phyloP scores from a whole-genome alignment of 37 sponge, comb jelly and placozoan genomes.

The Cliona cf. orientalis region DNA sequence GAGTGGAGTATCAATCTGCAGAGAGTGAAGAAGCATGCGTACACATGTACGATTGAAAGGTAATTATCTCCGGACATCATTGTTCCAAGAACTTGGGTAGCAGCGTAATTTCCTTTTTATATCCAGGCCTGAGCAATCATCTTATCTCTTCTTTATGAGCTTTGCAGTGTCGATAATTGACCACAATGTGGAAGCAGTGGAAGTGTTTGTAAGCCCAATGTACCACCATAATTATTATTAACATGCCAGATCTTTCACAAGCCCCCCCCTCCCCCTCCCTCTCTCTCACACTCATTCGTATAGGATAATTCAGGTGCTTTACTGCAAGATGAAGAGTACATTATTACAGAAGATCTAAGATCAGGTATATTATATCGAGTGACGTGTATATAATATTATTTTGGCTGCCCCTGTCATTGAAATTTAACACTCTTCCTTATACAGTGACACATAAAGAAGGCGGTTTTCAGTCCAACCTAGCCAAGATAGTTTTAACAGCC shows the following conservation, averaged over 20 bases:
- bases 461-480: slow-evolving; percentile 60
- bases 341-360: slow-evolving; percentile 27
- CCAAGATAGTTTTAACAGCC: slow-evolving; percentile 5
- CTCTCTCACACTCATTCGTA: background rate
- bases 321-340: slow-evolving; percentile 72
- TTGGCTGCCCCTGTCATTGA: background rate
- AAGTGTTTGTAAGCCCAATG: slow-evolving; percentile 73
- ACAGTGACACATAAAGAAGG: slow-evolving; percentile 61
- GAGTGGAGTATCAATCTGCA: slow-evolving; percentile 52
- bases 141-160: slow-evolving; percentile 74
- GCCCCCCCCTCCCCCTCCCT: background rate
- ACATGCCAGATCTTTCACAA: background rate
- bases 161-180: slow-evolving; percentile 71
- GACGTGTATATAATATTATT: background rate
- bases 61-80: background rate
- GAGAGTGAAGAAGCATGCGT: slow-evolving; percentile 12
- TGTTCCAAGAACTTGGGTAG: no score
- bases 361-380: slow-evolving; percentile 26
- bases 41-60: slow-evolving; percentile 60
- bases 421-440: slow-evolving; percentile 1
- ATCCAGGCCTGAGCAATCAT: slow-evolving; percentile 59
- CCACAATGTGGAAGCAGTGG: slow-evolving; percentile 46
- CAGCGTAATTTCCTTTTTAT: no score
- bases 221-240: background rate
- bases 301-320: slow-evolving; percentile 68